phyloP scores from a whole-genome alignment of 64 coral and sea anemone genomes.

The Porites australiensis region DNA sequence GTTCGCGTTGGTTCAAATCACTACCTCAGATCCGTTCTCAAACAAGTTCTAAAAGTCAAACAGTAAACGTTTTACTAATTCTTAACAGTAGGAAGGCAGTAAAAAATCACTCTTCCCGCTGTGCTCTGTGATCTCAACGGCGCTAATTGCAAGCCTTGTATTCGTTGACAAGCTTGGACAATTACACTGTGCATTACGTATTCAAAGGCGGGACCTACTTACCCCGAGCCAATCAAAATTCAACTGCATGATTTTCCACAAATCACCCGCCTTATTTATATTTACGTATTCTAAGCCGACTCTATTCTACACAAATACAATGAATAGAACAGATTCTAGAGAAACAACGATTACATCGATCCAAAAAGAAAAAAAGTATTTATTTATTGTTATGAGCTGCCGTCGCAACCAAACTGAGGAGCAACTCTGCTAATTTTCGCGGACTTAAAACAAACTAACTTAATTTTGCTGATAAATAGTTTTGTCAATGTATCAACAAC shows the following conservation, averaged over 20 bases:
- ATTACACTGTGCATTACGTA: slow-evolving; percentile 37
- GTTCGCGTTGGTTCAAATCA: not conserved
- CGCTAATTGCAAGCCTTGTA: slow-evolving; percentile 40
- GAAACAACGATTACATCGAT: not conserved
- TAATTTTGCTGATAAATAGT: slow-evolving; percentile 33
- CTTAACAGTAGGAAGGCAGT: slow-evolving; percentile 50
- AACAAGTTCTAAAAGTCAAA: not conserved
- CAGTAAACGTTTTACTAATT: slow-evolving; percentile 59
- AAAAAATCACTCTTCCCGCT: slow-evolving; percentile 33
- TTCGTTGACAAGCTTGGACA: slow-evolving; percentile 39
- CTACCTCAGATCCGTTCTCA: not conserved
- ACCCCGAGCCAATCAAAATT: slow-evolving; percentile 38
- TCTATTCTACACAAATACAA: not conserved
- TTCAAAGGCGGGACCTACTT: slow-evolving; percentile 1
- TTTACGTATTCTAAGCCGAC: slow-evolving; percentile 20
- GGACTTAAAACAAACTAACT: not conserved
- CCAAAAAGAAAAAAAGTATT: not conserved
- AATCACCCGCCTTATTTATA: slow-evolving; percentile 50
- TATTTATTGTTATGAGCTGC: not conserved
- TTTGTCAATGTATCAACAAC: slow-evolving; percentile 32
- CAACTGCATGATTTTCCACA: slow-evolving; percentile 13
- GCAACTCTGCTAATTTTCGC: not conserved
- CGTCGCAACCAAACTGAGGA: not conserved
- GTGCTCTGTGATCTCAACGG: not conserved
- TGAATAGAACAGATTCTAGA: not conserved